Base-by-base conservation (phyloP, 2,888 invertebrate genomes). In the Drosophila lacicola region DNA sequence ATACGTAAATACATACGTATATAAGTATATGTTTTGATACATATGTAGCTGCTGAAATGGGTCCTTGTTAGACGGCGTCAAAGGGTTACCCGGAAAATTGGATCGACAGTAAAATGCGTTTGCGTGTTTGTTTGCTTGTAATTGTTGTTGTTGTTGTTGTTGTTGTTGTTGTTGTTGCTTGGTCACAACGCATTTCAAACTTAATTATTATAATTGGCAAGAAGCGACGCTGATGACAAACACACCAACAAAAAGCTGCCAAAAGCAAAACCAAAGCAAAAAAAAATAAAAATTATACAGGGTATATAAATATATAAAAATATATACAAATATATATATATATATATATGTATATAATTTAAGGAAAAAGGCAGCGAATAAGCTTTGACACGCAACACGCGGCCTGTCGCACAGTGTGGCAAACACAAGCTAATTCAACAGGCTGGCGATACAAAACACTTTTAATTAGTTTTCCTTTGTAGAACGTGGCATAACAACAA, bases 191-290 rank as follows among this genome's bases (percentile, higher is more conserved):
- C 88, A 82, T 82, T 82, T 82, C 82, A 82, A 88, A 82, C 82
- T 82, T 88, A 88, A 82, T 82, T 82, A 82, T 82, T 83, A 86
- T 88, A 82, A 82, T 88, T 82, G 86, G 80, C 87, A 82, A 86
- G 68, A 79, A 88, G 70, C 68, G 51, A 74, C 68, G 68, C 49
- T 69, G 65, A 63, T 46, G 65, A 56, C 65, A 60, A 67, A 45
- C 51, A 58, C 45, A 61, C 21, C 49, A 54, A 51, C 39, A 60
- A 37, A 53, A 57, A 45, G 19, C 47, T 37, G 45, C 56, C 55
- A 41, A 45, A 64, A 58, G 14, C 58, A 46, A 70, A 60, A 51
- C 67, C 58, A 56, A 58, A 56, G 60, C n/a, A 44, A 53, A 13
- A 47, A 47, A 19, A 13, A 33, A 55, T 45, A 34, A 47, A 19